Evolutionary conservation across 2,888 invertebrate species (phyloP).

Genomic region (Gymnoscelis rufifasciata): DNA sequence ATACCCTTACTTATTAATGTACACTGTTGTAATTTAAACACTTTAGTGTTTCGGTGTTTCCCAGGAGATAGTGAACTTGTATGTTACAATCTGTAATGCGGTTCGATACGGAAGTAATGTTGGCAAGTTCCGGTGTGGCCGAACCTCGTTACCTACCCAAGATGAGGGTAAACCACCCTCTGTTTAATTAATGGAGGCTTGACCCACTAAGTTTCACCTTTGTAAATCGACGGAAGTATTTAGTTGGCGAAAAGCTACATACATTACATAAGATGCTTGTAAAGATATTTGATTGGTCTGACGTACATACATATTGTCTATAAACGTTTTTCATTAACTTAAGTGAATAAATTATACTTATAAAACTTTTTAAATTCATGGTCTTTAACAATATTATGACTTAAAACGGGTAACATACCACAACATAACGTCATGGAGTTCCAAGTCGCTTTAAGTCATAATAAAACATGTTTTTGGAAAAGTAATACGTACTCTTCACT

Average conservation of each 20-base stretch:
- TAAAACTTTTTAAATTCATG: no score
- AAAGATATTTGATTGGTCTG: no score
- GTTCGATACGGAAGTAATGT: slow-evolving; percentile 23
- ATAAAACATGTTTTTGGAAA: no score
- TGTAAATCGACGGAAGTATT: slow-evolving; percentile 2
- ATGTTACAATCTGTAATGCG: slow-evolving; percentile 1
- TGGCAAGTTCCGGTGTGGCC: slow-evolving; percentile 23
- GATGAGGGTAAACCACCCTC: slow-evolving; percentile 34
- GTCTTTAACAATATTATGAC: no score
- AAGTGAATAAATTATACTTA: no score
- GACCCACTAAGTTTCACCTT: slow-evolving; percentile 33
- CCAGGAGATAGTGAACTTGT: slow-evolving; percentile 8
- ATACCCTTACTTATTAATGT: neutral
- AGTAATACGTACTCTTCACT: no score
- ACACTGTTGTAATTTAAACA: neutral
- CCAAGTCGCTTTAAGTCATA: no score
- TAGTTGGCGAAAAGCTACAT: neutral
- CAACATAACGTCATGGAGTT: no score
- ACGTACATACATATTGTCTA: no score
- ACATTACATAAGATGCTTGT: neutral
- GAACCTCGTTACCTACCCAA: slow-evolving; percentile 10
- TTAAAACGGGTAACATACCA: no score
- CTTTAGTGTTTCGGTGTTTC: neutral
- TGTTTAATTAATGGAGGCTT: slow-evolving; percentile 62
- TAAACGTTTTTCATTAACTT: no score